phyloP scores from a whole-genome alignment of 1,140 invertebrate species.

The Microplitis demolitor region DNA sequence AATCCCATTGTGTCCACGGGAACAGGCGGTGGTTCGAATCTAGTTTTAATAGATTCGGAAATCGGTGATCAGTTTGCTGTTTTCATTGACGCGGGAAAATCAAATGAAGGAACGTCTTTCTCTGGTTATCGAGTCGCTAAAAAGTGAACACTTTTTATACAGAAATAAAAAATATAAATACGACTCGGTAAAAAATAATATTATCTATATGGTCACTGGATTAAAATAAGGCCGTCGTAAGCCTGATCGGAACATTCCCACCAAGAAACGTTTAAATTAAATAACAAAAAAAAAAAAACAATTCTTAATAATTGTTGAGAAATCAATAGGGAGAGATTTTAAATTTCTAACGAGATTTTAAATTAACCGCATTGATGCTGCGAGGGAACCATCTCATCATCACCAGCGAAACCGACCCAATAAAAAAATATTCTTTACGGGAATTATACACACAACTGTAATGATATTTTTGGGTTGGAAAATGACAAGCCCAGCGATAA shows the following conservation, averaged over 20 bases:
- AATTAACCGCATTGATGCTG: background rate
- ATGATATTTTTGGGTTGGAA: too few relatives aligned
- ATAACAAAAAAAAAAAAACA: too few relatives aligned
- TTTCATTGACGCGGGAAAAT: constrained; percentile 51
- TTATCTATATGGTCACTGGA: background rate
- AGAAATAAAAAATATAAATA: background rate
- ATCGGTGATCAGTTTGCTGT: constrained; percentile 56
- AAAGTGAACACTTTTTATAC: constrained; percentile 34
- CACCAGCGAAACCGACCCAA: too few relatives aligned
- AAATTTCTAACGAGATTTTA: background rate
- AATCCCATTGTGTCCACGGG: constrained; percentile 44
- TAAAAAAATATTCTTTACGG: too few relatives aligned
- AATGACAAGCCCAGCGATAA: too few relatives aligned
- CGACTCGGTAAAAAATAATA: background rate
- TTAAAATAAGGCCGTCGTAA: constrained; percentile 4
- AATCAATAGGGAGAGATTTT: constrained; percentile 5
- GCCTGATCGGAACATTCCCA: constrained; percentile 28
- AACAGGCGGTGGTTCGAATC: constrained; percentile 53
- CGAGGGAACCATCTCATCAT: too few relatives aligned
- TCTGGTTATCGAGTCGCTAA: constrained; percentile 58
- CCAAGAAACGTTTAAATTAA: constrained; percentile 13
- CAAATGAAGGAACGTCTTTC: constrained; percentile 51
- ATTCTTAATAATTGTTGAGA: background rate
- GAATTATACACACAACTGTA: too few relatives aligned
- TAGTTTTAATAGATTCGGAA: constrained; percentile 53